A percentile compares a stretch with the other conserved stretches of the same genome.
Conservation (phyloP, 1,140 invertebrate genomes). For the Ptiloglossa arizonensis region DNA sequence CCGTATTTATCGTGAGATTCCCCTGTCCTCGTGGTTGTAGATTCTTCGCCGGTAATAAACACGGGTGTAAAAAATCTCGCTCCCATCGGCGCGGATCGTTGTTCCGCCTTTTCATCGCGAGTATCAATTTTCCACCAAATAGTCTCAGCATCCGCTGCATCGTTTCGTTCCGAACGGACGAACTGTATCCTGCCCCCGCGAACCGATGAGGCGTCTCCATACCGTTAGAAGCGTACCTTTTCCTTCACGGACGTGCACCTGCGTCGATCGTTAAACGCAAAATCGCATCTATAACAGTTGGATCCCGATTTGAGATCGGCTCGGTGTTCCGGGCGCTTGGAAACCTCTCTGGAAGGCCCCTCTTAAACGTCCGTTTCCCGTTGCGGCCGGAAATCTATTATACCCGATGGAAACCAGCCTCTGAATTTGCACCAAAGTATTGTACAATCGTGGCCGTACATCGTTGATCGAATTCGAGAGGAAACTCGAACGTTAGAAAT, state of each 20-base stretch:
- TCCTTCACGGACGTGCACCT: constrained; percentile 61
- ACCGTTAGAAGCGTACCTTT: constrained; percentile 71
- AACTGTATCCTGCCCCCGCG: constrained; percentile 46
- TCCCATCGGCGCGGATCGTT: neutral
- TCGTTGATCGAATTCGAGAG: neutral
- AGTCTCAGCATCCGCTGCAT: neutral
- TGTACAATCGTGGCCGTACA: neutral
- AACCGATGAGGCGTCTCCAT: constrained; percentile 77
- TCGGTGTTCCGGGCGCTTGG: constrained; percentile 26
- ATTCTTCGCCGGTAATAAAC: too few species aligned
- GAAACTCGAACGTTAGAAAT: too few species aligned
- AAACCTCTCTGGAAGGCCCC: neutral
- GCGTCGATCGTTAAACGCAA: constrained; percentile 73
- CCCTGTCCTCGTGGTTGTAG: too few species aligned
- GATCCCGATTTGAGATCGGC: constrained; percentile 48
- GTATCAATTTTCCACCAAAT: constrained; percentile 29
- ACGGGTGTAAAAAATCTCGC: too few species aligned
- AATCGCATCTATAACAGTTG: constrained; percentile 73
- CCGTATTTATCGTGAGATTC: too few species aligned
- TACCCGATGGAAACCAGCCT: neutral
- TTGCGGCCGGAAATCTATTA: neutral
- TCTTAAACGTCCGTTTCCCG: constrained; percentile 14
- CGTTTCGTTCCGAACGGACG: constrained; percentile 19
- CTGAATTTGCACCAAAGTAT: neutral
- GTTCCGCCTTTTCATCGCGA: neutral